These are phyloP conservation scores for Tetrapedia diversipes DNA, from an alignment of 2,888 invertebrate species.

Conservation along the genomic window DNA sequence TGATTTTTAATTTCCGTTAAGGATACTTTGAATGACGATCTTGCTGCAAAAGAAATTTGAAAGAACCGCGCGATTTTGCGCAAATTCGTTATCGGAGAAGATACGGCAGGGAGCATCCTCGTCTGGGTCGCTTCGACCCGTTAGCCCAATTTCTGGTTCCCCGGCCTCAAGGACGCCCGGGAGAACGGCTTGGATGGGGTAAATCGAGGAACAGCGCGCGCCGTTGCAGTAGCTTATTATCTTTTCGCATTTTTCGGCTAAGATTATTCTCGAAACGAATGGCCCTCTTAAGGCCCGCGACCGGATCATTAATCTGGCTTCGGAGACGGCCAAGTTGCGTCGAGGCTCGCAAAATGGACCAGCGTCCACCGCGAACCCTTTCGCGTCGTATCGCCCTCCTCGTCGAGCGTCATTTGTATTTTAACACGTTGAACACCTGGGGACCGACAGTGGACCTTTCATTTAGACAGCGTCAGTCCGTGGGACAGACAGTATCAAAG, in stretches of 20 bases:
- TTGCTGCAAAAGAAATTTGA: too few relatives aligned
- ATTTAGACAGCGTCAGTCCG: too few relatives aligned
- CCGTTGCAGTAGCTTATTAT: conserved; percentile 58
- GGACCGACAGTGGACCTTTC: too few relatives aligned
- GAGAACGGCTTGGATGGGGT: conserved; percentile 38
- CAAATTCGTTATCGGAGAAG: too few relatives aligned
- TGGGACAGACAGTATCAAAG: too few relatives aligned
- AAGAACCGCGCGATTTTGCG: too few relatives aligned
- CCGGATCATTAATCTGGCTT: conserved; percentile 67
- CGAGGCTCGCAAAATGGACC: conserved; percentile 35
- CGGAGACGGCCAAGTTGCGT: conserved; percentile 60
- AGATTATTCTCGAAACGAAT: conserved; percentile 69
- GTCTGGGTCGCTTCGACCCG: conserved; percentile 65
- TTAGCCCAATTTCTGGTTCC: conserved; percentile 71
- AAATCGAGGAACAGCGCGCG: conserved; percentile 15
- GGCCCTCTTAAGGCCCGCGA: conserved; percentile 65
- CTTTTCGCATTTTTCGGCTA: conserved; percentile 69
- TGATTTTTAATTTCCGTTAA: too few relatives aligned
- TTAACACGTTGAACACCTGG: too few relatives aligned
- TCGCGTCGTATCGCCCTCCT: conserved; percentile 39
- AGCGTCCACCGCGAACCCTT: conserved; percentile 34
- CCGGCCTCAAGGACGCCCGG: conserved; percentile 64
- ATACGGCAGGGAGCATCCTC: conserved; percentile 4
- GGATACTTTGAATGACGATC: too few relatives aligned
- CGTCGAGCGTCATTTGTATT: conserved; percentile 51